Percentiles rank a stretch among this genome's conserved stretches.
phyloP scores from a whole-genome alignment of 2,888 invertebrate species.

The Trachelus stipa region DNA sequence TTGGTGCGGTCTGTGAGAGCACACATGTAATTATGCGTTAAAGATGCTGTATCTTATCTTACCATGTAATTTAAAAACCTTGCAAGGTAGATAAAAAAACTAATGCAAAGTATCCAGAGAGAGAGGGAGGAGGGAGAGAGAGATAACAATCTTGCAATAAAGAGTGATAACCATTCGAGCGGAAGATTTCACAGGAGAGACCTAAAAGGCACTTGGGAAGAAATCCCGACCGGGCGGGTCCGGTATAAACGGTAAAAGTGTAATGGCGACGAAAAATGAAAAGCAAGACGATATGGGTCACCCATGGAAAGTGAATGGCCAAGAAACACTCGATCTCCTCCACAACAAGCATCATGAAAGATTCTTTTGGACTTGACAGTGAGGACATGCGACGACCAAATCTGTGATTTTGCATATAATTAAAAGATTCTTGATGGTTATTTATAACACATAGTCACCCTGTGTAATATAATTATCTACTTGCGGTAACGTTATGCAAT shows the following conservation, averaged over 20 bases:
- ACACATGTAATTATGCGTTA: no score
- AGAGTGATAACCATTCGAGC: neutral
- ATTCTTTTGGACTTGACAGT: neutral
- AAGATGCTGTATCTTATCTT: no score
- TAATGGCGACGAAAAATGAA: constrained; percentile 36
- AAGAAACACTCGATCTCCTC: neutral
- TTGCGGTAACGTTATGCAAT: neutral
- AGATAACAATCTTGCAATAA: neutral
- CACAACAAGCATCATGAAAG: neutral
- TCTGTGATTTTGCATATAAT: neutral
- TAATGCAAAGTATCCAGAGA: neutral
- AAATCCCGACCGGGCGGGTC: constrained; percentile 26
- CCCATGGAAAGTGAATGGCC: constrained; percentile 56
- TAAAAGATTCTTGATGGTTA: neutral
- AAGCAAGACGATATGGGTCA: constrained; percentile 49
- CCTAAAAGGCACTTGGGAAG: constrained; percentile 18
- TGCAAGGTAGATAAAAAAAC: neutral
- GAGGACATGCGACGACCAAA: neutral
- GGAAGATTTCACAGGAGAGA: constrained; percentile 1
- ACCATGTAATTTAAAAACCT: neutral
- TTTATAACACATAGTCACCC: neutral
- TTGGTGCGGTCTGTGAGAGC: no score
- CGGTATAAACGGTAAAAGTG: constrained; percentile 42
- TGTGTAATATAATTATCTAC: neutral
- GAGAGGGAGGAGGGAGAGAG: no score